Evolutionary conservation across 2,888 invertebrate genomes (phyloP).

Genomic region (Tridacna crocea): DNA sequence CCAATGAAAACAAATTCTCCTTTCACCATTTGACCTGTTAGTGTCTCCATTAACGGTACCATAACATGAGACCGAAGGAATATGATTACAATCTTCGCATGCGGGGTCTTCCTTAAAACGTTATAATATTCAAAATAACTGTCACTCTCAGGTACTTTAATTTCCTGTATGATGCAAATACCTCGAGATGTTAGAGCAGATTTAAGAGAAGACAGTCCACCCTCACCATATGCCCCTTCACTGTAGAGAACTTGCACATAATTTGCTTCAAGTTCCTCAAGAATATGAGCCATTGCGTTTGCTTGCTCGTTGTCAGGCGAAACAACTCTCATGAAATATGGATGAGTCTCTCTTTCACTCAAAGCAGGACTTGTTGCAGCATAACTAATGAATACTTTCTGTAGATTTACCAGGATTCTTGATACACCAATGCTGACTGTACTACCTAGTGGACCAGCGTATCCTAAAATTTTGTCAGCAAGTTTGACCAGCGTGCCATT

Average conservation of each 20-base stretch:
- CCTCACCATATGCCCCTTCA: conserved; percentile 60
- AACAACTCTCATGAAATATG: conserved; percentile 60
- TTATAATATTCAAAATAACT: conserved; percentile 35
- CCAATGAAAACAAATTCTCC: conserved; percentile 64
- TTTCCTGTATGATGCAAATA: conserved; percentile 53
- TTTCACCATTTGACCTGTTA: conserved; percentile 24
- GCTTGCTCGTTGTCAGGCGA: conserved; percentile 63
- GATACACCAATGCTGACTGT: conserved; percentile 50
- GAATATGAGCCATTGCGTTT: conserved; percentile 48
- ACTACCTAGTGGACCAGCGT: conserved; percentile 51
- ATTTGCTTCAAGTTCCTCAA: conserved; percentile 38
- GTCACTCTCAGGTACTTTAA: conserved; percentile 44
- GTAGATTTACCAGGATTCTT: conserved; percentile 32
- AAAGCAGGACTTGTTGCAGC: conserved; percentile 54
- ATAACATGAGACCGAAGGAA: conserved; percentile 51
- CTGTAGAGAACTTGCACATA: conserved; percentile 64
- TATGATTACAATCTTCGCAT: conserved; percentile 57
- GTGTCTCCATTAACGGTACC: conserved; percentile 6
- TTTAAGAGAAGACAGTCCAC: conserved; percentile 40
- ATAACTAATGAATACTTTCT: conserved; percentile 52
- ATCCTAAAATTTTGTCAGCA: conserved; percentile 50
- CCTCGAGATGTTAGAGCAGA: conserved; percentile 15
- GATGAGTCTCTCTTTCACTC: conserved; percentile 47
- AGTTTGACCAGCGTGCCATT: conserved; percentile 28
- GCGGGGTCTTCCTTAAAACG: conserved; percentile 29